Percentiles rank a stretch among this genome's conserved stretches.
Conservation (phyloP, 92 coral and sea anemone species). For the Epizoanthus fatuus region DNA sequence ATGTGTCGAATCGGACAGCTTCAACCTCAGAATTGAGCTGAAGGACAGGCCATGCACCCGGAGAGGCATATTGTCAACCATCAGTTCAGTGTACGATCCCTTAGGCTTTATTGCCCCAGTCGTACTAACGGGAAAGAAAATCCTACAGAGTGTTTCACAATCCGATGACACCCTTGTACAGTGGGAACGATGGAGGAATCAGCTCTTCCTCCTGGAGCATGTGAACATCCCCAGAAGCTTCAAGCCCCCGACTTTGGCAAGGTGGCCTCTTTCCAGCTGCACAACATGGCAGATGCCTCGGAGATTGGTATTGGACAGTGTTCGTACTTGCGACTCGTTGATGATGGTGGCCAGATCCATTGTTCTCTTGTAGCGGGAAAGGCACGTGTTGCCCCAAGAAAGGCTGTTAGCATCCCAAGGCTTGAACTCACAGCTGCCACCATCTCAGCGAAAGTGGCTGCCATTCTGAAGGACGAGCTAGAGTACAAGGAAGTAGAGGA, state of each 20-base stretch:
- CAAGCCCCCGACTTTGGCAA: constrained; percentile 72
- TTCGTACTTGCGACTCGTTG: constrained; percentile 67
- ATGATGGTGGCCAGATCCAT: constrained; percentile 58
- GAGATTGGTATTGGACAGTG: constrained; percentile 71
- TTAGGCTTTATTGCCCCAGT: constrained; percentile 61
- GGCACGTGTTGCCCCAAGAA: constrained; percentile 66
- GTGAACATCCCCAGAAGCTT: constrained; percentile 55
- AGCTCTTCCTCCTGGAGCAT: constrained; percentile 35
- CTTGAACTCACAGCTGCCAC: constrained; percentile 73
- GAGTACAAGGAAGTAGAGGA: constrained; percentile 59
- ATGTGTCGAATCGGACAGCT: constrained; percentile 54
- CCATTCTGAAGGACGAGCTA: constrained; percentile 60
- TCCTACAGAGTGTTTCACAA: constrained; percentile 54
- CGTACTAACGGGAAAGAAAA: constrained; percentile 51
- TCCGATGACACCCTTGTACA: constrained; percentile 24
- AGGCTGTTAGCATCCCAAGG: constrained; percentile 68
- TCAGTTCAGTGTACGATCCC: constrained; percentile 59
- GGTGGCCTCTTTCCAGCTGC: constrained; percentile 62
- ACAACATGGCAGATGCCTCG: constrained; percentile 72
- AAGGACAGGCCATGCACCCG: constrained; percentile 55
- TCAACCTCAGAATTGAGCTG: constrained; percentile 49
- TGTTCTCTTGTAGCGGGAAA: constrained; percentile 65
- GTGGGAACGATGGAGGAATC: constrained; percentile 70
- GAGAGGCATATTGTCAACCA: constrained; percentile 55
- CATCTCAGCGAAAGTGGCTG: constrained; percentile 63